Conservation (phyloP, 92 coral and sea anemone species). For the Epizoanthus ramosus region DNA sequence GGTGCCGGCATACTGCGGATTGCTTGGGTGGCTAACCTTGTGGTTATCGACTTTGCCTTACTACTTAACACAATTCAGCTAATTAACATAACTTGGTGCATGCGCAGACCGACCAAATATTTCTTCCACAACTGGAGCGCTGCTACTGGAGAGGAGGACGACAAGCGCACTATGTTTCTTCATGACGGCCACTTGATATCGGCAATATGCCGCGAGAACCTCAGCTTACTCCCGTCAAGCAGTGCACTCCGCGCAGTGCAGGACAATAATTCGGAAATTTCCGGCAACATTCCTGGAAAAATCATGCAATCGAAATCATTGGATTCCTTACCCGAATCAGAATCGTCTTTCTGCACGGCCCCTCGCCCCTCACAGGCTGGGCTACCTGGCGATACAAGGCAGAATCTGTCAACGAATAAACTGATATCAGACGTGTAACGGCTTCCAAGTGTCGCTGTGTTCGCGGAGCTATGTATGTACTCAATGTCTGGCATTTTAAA, state of each 20-base stretch:
- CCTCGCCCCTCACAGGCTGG: constrained; percentile 42
- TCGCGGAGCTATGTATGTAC: no score
- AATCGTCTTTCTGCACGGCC: constrained; percentile 39
- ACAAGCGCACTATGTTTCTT: neutral
- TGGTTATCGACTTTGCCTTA: constrained; percentile 61
- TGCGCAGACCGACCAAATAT: constrained; percentile 62
- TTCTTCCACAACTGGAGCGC: constrained; percentile 56
- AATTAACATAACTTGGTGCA: constrained; percentile 68
- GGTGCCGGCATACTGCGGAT: constrained; percentile 57
- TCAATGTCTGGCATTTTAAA: no score
- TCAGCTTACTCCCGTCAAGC: constrained; percentile 54
- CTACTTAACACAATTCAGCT: constrained; percentile 67
- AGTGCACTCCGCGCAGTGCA: constrained; percentile 17
- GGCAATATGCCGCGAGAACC: constrained; percentile 71
- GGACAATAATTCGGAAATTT: neutral
- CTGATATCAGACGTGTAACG: constrained; percentile 20
- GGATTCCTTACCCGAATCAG: constrained; percentile 33
- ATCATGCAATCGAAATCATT: constrained; percentile 2
- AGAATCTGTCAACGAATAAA: neutral
- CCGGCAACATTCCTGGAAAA: neutral
- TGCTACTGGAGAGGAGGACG: neutral
- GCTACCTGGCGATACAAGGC: constrained; percentile 11
- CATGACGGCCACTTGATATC: constrained; percentile 76
- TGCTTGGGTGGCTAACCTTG: constrained; percentile 66
- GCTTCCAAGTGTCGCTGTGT: no score